phyloP scores from a whole-genome alignment of 30 jellyfish, hydroid and myxozoan genomes.

The Aurelia aurita region DNA sequence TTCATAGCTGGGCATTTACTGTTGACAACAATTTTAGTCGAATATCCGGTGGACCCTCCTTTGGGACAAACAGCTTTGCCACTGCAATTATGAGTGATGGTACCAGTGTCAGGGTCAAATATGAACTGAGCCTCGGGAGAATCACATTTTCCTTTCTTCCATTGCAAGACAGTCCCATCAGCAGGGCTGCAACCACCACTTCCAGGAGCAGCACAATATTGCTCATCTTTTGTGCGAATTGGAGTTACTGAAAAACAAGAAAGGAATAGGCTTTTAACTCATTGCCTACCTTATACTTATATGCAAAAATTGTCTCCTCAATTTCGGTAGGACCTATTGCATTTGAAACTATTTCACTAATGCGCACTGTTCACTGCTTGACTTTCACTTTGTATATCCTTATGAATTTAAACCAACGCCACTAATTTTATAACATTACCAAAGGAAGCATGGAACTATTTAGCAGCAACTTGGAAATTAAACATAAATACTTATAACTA shows the following conservation, averaged over 20 bases:
- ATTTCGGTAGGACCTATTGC: no score
- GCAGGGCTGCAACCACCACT: slow-evolving; percentile 80
- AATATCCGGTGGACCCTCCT: slow-evolving; percentile 44
- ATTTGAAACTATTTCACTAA: no score
- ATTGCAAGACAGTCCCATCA: slow-evolving; percentile 68
- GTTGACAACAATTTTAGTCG: slow-evolving; percentile 28
- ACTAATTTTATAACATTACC: background rate
- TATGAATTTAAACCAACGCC: background rate
- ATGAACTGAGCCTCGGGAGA: slow-evolving; percentile 78
- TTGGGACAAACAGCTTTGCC: slow-evolving; percentile 89
- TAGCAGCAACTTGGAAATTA: no score
- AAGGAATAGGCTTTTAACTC: background rate
- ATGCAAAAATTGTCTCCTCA: no score
- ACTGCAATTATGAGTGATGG: slow-evolving; percentile 87
- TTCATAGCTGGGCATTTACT: slow-evolving; percentile 59
- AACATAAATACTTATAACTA: no score
- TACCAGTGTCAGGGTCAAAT: slow-evolving; percentile 79
- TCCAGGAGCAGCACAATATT: slow-evolving; percentile 80
- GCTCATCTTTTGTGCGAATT: slow-evolving; percentile 39
- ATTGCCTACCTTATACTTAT: no score
- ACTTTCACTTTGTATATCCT: background rate
- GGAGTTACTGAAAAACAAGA: slow-evolving; percentile 50
- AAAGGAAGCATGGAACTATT: no score
- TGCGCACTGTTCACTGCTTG: background rate
- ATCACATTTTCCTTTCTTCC: slow-evolving; percentile 84